Conservation (phyloP, 2,797 vertebrate genomes). For the Spondyliosoma cantharus region DNA sequence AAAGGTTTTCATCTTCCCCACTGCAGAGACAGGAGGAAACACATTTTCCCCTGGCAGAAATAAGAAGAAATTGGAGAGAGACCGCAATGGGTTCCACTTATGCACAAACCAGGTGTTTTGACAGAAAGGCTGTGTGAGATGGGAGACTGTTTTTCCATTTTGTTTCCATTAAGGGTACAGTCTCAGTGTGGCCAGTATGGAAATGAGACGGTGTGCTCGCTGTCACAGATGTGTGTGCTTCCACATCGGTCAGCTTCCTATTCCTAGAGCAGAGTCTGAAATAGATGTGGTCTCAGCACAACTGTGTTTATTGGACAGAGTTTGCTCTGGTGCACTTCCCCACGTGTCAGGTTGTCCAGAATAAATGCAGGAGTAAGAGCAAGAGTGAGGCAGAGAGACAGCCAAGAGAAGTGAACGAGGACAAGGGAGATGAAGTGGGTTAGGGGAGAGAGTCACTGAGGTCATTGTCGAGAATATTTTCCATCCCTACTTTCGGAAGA, state of each 20-base stretch:
- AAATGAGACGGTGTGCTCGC: slow-evolving; percentile 60
- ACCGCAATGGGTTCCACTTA: slow-evolving; percentile 28
- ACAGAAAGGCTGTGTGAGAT: slow-evolving; percentile 50
- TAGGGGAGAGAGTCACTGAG: slow-evolving; percentile 47
- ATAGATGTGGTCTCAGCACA: slow-evolving; percentile 74
- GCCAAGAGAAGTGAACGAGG: slow-evolving; percentile 49
- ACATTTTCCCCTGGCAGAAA: slow-evolving; percentile 33
- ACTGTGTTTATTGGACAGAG: slow-evolving; percentile 73
- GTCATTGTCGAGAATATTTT: slow-evolving; percentile 60
- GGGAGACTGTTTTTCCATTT: slow-evolving; percentile 59
- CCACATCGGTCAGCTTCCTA: slow-evolving; percentile 73
- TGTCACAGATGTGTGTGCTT: slow-evolving; percentile 71
- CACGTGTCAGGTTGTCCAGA: slow-evolving; percentile 75
- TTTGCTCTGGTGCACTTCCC: slow-evolving; percentile 67
- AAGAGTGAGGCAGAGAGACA: slow-evolving; percentile 43
- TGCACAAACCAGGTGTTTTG: slow-evolving; percentile 68
- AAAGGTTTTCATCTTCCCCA: slow-evolving; percentile 35
- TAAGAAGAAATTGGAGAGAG: slow-evolving; percentile 32
- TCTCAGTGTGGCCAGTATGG: slow-evolving; percentile 56
- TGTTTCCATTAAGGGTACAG: slow-evolving; percentile 68
- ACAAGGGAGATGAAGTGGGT: slow-evolving; percentile 44
- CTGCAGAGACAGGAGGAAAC: slow-evolving; percentile 39
- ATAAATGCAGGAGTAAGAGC: slow-evolving; percentile 41
- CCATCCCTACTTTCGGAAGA: slow-evolving; percentile 34
- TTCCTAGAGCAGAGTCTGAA: slow-evolving; percentile 73